phyloP scores from a whole-genome alignment of 1,140 invertebrate genomes.

The Achroia grisella region DNA sequence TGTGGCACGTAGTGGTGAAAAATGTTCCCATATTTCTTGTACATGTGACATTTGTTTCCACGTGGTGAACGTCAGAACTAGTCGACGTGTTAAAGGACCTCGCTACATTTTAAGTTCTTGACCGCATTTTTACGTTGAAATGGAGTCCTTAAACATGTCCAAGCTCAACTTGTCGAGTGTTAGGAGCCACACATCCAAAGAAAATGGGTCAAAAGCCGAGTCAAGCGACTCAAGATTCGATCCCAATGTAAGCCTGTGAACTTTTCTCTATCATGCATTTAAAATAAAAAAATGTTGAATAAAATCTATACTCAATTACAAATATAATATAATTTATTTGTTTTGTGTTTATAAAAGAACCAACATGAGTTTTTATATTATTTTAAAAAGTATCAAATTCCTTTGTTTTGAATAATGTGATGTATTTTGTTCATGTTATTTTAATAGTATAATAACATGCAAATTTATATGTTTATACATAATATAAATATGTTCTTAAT shows the following conservation, averaged over 20 bases:
- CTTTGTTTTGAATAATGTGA: no score
- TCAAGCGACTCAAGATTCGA: conserved; percentile 39
- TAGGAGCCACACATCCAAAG: conserved; percentile 31
- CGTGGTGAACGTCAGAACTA: conserved; percentile 57
- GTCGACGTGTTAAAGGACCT: conserved; percentile 61
- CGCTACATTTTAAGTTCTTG: conserved; percentile 24
- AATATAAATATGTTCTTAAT: no score
- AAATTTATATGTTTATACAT: no score
- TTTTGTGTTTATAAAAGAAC: not conserved
- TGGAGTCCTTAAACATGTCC: conserved; percentile 62
- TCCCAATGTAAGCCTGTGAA: conserved; percentile 34
- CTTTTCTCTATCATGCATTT: not conserved
- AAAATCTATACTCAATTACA: not conserved
- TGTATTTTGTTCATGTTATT: no score
- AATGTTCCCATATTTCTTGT: conserved; percentile 12
- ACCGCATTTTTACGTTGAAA: conserved; percentile 28
- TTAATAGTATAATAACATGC: no score
- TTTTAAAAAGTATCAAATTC: conserved; percentile 9
- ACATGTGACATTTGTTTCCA: conserved; percentile 66
- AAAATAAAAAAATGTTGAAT: not conserved
- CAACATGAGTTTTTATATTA: conserved; percentile 4
- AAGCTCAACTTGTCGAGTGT: conserved; percentile 58
- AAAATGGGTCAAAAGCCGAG: conserved; percentile 35
- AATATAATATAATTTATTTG: not conserved
- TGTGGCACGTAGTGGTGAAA: not conserved